Base-by-base conservation (phyloP, 2,888 invertebrate genomes). In the Aspidiotus destructor region DNA sequence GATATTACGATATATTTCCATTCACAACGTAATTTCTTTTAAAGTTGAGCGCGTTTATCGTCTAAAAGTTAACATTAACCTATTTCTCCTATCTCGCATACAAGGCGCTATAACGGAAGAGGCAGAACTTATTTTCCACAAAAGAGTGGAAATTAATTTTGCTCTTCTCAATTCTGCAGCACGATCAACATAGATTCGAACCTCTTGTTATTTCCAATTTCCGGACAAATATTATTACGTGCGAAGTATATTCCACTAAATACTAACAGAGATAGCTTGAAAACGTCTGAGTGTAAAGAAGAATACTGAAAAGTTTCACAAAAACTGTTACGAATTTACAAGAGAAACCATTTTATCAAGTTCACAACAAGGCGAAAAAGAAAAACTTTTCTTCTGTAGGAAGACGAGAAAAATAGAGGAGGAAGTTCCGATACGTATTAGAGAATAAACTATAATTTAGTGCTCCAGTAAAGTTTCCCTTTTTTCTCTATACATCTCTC, bases 151-250 rank as follows among this genome's bases (percentile, higher is more conserved):
- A 48, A 13, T 13, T 13, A 48, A 11, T 11, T 48, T 48, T 48
- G 10, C 48, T 48, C 1, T 48, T 13, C n/a, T 48, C n/a, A 13
- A n/a, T 48, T n/a, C 48, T 48, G 6, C 1, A 13, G 10, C n/a
- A 48, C 48, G 48, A 48, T 48, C 48, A n/a, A 48, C 48, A 48
- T 11, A 48, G 48, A n/a, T 48, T 48, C 48, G n/a, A 48, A 48
- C 48, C n/a, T 48, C n/a, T n/a, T 48, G 48, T 11, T 48, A n/a
- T 48, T 48, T 44, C 13, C 48, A 44, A 44, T 44, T 44, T 48
- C 48, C 11, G n/a, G n/a, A 48, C 48, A 48, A 48, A 48, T 48
- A 48, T 48, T 48, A 11, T 48, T 28, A 28, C 28, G 28, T 28
- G 28, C 28, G 28, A 28, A 28, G n/a, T 48, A n/a, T 48, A 48